Evolutionary conservation across 1,140 invertebrate species (phyloP).

Genomic region (Drosophila bocki): DNA sequence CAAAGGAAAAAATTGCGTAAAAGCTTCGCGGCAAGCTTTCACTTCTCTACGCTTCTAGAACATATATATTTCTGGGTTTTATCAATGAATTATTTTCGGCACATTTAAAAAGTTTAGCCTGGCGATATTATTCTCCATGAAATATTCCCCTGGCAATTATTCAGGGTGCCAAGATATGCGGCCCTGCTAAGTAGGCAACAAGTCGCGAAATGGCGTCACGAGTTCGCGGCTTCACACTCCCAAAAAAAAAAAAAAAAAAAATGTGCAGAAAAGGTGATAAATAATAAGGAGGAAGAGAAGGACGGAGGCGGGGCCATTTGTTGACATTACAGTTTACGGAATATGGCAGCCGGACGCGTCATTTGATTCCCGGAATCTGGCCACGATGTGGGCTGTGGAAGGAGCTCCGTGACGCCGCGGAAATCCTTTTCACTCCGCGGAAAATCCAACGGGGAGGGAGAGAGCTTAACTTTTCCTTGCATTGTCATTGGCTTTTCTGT

Average conservation of each 20-base stretch:
- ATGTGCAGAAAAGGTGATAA: constrained; percentile 8
- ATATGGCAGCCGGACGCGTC: constrained; percentile 37
- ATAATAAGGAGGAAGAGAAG: constrained; percentile 5
- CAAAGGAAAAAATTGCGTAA: constrained; percentile 65
- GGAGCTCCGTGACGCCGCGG: constrained; percentile 32
- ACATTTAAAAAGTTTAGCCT: constrained; percentile 56
- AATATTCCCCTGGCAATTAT: constrained; percentile 66
- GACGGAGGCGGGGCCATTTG: constrained; percentile 31
- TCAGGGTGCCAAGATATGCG: constrained; percentile 58
- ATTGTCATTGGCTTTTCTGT: neutral
- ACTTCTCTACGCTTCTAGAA: neutral
- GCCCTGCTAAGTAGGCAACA: constrained; percentile 60
- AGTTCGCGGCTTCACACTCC: neutral
- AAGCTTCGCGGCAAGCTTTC: constrained; percentile 68
- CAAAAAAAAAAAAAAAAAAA: neutral
- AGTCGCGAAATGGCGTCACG: constrained; percentile 54
- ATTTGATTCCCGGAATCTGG: constrained; percentile 54
- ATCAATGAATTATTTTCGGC: constrained; percentile 77
- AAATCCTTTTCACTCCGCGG: constrained; percentile 28
- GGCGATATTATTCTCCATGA: constrained; percentile 53
- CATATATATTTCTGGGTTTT: constrained; percentile 30
- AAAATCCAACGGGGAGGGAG: neutral
- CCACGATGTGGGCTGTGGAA: constrained; percentile 31
- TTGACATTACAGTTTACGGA: constrained; percentile 58
- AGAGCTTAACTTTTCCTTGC: neutral